Evolutionary conservation across 2,113 vertebrate genomes (phyloP).

Genomic region (Columba janthina): DNA sequence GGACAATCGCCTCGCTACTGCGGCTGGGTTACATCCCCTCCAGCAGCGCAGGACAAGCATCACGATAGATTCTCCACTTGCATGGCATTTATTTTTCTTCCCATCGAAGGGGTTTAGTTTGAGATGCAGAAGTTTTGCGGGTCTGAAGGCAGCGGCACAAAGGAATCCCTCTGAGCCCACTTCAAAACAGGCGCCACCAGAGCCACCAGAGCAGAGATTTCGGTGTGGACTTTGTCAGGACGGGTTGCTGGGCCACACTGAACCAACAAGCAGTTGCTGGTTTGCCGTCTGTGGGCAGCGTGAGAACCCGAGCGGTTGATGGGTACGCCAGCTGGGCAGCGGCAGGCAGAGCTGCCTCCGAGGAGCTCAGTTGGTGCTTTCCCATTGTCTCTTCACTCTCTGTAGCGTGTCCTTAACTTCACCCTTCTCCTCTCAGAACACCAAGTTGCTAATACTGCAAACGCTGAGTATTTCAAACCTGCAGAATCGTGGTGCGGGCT

Average conservation of each 20-base stretch:
- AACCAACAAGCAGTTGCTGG: neutral
- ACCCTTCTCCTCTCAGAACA: neutral
- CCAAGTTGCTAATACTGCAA: neutral
- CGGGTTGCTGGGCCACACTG: fast-evolving
- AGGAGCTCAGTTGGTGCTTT: neutral
- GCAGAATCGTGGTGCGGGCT: neutral
- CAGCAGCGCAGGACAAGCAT: neutral
- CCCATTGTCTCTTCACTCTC: neutral
- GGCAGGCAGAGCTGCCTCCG: neutral
- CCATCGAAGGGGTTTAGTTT: neutral
- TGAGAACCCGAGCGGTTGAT: neutral
- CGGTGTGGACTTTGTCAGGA: neutral
- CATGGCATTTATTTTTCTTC: neutral
- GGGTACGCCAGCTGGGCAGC: neutral
- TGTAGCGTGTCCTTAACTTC: neutral
- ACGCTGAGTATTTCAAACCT: neutral
- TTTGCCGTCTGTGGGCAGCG: neutral
- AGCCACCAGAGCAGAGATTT: neutral
- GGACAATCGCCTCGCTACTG: neutral
- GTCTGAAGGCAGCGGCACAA: neutral
- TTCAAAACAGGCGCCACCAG: neutral
- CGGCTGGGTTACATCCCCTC: neutral
- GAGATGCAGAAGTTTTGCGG: neutral
- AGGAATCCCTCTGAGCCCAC: neutral
- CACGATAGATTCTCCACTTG: fast-evolving